phyloP scores from a whole-genome alignment of 1,140 invertebrate species.

The Neocloeon triangulifer region DNA sequence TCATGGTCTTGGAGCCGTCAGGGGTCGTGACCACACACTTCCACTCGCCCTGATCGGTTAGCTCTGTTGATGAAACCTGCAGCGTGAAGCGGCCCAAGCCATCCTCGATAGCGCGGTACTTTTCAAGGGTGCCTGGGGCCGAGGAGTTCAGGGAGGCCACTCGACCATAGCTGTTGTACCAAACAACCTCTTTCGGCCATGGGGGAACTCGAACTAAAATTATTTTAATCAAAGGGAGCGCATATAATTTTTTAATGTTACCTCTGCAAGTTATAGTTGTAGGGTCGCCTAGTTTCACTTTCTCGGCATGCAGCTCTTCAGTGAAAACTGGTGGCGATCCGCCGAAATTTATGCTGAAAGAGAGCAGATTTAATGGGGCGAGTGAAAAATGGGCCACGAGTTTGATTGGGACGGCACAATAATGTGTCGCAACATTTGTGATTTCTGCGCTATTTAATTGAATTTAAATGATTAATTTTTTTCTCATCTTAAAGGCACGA shows the following conservation, averaged over 20 bases:
- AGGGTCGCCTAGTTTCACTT: constrained; percentile 49
- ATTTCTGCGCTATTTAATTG: no score
- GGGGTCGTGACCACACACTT: constrained; percentile 56
- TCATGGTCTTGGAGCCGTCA: constrained; percentile 45
- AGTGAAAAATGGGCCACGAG: no score
- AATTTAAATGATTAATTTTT: no score
- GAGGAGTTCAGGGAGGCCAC: constrained; percentile 26
- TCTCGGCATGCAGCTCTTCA: constrained; percentile 41
- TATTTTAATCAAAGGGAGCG: no score
- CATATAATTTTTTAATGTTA: constrained; percentile 16
- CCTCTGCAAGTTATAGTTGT: constrained; percentile 47
- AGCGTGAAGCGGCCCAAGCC: constrained; percentile 55
- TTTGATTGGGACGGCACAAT: not conserved
- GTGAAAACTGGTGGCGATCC: constrained; percentile 52
- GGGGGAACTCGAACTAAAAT: constrained; percentile 43
- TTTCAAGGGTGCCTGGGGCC: constrained; percentile 18
- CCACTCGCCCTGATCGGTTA: constrained; percentile 67
- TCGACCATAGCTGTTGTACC: constrained; percentile 64
- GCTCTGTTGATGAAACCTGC: constrained; percentile 45
- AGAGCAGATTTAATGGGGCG: no score
- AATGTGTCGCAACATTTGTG: no score
- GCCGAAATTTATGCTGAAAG: constrained; percentile 4
- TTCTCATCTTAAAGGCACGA: no score
- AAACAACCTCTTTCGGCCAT: constrained; percentile 50
- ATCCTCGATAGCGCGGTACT: constrained; percentile 51